Conservation (phyloP, 2,113 vertebrate species). For the Lophochroa leadbeateri region DNA sequence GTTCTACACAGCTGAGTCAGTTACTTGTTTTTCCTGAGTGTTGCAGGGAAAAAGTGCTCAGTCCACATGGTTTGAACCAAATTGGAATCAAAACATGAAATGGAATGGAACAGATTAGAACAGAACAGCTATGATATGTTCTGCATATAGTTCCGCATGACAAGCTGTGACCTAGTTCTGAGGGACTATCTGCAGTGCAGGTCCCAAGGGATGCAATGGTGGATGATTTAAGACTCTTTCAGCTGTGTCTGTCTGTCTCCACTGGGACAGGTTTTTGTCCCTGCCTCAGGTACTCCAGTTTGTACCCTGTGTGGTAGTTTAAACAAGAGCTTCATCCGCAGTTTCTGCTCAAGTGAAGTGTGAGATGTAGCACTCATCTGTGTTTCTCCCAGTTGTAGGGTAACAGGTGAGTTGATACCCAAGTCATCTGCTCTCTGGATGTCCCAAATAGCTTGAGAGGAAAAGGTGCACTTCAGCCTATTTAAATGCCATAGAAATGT, state of each 20-base stretch:
- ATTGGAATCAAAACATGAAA: too few species aligned
- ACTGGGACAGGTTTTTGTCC: not conserved
- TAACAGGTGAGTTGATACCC: fast-evolving
- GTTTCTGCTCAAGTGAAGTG: not conserved
- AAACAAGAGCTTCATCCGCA: not conserved
- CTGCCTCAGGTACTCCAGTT: not conserved
- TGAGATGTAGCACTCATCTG: not conserved
- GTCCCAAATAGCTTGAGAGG: not conserved
- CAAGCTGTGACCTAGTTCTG: not conserved
- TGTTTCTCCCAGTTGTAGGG: not conserved
- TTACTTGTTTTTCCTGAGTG: too few species aligned
- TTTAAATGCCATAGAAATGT: not conserved
- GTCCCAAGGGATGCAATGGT: not conserved
- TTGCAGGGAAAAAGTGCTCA: too few species aligned
- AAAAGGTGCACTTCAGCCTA: fast-evolving
- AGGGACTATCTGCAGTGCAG: not conserved
- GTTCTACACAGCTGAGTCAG: too few species aligned
- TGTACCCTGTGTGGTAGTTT: not conserved
- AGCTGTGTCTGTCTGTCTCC: fast-evolving
- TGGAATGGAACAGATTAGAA: not conserved
- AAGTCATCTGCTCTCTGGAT: not conserved
- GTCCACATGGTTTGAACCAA: too few species aligned
- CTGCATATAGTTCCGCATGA: not conserved
- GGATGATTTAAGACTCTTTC: not conserved
- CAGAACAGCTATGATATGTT: not conserved